Conservation (phyloP, 2,888 invertebrate species). For the Anthrax anthrax region DNA sequence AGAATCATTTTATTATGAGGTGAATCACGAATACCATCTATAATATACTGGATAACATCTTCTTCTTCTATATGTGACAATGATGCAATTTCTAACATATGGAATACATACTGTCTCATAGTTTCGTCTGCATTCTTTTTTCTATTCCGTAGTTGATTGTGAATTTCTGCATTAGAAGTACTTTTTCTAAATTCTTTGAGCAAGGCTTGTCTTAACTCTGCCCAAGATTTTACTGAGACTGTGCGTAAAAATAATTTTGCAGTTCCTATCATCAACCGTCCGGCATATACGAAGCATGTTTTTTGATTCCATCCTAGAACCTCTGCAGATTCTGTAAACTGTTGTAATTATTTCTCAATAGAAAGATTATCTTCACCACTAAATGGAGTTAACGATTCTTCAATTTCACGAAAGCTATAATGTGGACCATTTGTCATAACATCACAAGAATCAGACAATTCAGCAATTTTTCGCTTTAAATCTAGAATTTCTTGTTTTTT, state of each 20-base stretch:
- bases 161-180: background rate
- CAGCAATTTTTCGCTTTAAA: no score
- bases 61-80: background rate
- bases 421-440: no score
- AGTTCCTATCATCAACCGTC: background rate
- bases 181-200: background rate
- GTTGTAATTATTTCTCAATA: background rate
- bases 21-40: conserved; percentile 1
- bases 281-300: background rate
- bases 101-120: background rate
- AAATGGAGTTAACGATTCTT: background rate
- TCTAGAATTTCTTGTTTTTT: no score
- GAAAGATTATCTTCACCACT: background rate
- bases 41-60: conserved; percentile 3
- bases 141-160: background rate
- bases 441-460: no score
- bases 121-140: background rate
- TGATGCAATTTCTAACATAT: conserved; percentile 1
- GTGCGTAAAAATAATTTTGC: conserved; percentile 1
- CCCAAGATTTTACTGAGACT: background rate
- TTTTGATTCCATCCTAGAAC: background rate
- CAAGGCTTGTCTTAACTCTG: background rate
- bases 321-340: background rate
- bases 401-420: background rate
- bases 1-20: conserved; percentile 1